phyloP scores from a whole-genome alignment of 2,888 invertebrate genomes.

The Teinopalpus imperialis region DNA sequence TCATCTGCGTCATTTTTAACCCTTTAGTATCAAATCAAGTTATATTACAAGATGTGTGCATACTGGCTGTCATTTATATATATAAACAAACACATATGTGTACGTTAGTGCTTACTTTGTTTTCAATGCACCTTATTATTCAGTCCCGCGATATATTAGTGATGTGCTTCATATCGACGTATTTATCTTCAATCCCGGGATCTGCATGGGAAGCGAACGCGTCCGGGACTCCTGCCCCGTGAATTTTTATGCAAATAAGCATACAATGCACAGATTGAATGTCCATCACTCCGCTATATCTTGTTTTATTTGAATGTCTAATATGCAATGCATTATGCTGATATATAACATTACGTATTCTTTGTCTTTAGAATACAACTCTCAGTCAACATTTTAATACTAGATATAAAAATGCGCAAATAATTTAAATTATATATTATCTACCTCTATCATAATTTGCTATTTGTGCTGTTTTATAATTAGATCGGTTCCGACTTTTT shows the following conservation, averaged over 20 bases:
- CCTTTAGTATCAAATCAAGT: too few relatives aligned
- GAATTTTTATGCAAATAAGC: conserved; percentile 72
- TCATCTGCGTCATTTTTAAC: too few relatives aligned
- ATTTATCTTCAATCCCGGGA: conserved; percentile 58
- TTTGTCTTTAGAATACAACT: not conserved
- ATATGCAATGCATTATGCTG: conserved; percentile 43
- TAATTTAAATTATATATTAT: too few relatives aligned
- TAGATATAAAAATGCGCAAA: too few relatives aligned
- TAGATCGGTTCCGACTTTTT: too few relatives aligned
- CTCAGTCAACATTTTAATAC: conserved; percentile 3
- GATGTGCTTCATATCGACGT: conserved; percentile 40
- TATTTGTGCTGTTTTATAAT: too few relatives aligned
- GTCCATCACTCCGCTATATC: conserved; percentile 67
- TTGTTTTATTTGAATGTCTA: conserved; percentile 75
- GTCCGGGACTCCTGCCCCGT: conserved; percentile 39
- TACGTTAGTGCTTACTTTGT: conserved; percentile 15
- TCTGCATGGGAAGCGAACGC: conserved; percentile 69
- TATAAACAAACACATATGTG: not conserved
- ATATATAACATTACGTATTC: conserved; percentile 15
- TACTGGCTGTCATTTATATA: too few relatives aligned
- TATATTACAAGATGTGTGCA: too few relatives aligned
- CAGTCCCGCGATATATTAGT: conserved; percentile 26
- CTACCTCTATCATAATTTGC: too few relatives aligned
- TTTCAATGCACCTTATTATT: conserved; percentile 23
- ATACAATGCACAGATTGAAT: conserved; percentile 64